Evolutionary conservation across 1,140 invertebrate species (phyloP).

Genomic region (Myzus persicae): DNA sequence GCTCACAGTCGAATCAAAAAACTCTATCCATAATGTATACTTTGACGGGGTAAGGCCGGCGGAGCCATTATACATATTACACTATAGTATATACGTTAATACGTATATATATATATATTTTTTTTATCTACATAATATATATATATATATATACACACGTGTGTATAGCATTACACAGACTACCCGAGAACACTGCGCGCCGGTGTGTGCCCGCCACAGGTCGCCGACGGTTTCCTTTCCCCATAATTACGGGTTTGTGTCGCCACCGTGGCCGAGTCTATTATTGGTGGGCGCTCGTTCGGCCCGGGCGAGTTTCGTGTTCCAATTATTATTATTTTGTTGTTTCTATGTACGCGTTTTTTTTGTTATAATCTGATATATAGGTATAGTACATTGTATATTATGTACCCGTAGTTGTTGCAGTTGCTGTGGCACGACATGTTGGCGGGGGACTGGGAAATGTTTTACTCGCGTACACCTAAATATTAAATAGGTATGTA

Average conservation of each 20-base stretch:
- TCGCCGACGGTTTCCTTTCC: slow-evolving; percentile 29
- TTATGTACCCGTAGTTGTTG: neutral
- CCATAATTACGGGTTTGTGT: slow-evolving; percentile 43
- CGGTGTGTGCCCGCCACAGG: slow-evolving; percentile 5
- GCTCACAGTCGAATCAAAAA: slow-evolving; percentile 36
- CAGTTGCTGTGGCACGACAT: no score
- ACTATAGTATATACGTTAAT: neutral
- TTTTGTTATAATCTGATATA: neutral
- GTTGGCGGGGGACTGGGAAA: neutral
- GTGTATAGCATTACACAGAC: neutral
- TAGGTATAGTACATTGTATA: neutral
- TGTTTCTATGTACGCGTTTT: neutral
- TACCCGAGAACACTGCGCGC: neutral
- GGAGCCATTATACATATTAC: slow-evolving; percentile 12
- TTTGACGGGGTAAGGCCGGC: slow-evolving; percentile 11
- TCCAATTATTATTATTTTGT: slow-evolving; percentile 39
- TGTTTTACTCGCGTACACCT: neutral
- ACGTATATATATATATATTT: neutral
- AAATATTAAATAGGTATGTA: neutral
- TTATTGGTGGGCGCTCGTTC: slow-evolving; percentile 37
- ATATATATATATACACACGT: neutral
- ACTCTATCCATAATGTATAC: neutral
- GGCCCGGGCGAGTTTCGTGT: slow-evolving; percentile 21
- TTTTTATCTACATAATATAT: neutral
- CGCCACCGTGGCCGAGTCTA: slow-evolving; percentile 18